A percentile compares a stretch with the other conserved stretches of the same genome.
These are phyloP conservation scores for Platorchestia sp. DNA, from an alignment of 1,140 invertebrate species.

Conservation along the genomic window DNA sequence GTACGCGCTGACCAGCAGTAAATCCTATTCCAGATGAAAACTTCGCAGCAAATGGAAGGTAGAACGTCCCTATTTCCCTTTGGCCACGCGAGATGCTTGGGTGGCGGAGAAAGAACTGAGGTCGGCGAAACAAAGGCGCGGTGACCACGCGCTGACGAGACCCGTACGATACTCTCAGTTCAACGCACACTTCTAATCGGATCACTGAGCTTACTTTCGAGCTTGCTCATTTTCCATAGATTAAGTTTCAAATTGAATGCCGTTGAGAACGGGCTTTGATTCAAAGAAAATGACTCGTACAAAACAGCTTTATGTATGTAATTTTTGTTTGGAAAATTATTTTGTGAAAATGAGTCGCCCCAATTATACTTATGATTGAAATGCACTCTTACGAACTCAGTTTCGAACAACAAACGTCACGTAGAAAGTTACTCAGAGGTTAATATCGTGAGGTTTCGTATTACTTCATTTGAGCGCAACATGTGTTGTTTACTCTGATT, in stretches of 20 bases:
- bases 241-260: neutral
- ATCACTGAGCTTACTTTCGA: neutral
- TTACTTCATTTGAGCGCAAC: no score
- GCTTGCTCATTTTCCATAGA: neutral
- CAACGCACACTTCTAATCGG: neutral
- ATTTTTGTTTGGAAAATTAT: no score
- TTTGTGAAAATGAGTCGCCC: neutral
- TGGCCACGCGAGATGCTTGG: conserved; percentile 25
- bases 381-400: neutral
- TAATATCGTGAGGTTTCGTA: no score
- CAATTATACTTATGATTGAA: neutral
- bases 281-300: neutral
- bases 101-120: neutral
- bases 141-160: neutral
- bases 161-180: neutral
- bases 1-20: conserved; percentile 25
- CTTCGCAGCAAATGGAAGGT: conserved; percentile 19
- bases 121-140: neutral
- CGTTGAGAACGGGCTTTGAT: neutral
- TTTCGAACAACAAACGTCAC: neutral
- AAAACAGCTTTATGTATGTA: no score
- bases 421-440: no score
- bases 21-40: conserved; percentile 35
- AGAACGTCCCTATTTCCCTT: conserved; percentile 29
- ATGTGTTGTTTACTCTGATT: no score